These are phyloP conservation scores for Heliconius sara DNA, from an alignment of 2,888 invertebrate species.

Conservation along the genomic window DNA sequence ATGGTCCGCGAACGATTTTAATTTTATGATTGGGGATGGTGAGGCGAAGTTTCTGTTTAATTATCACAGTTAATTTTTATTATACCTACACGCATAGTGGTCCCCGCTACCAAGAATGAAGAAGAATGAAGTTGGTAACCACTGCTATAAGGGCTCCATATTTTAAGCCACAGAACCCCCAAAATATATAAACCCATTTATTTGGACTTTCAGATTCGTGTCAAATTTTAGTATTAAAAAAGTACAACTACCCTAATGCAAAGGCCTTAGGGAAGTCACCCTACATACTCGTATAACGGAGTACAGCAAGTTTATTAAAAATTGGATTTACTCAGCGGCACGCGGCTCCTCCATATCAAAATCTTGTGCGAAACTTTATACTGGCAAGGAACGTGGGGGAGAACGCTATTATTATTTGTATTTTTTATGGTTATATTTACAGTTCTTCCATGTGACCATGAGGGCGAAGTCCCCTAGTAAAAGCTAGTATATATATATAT, in stretches of 20 bases:
- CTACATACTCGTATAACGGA: conserved; percentile 35
- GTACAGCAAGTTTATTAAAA: conserved; percentile 73
- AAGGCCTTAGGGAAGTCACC: conserved; percentile 36
- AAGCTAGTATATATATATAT: too few relatives aligned
- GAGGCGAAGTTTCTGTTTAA: too few relatives aligned
- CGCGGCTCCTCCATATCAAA: conserved; percentile 58
- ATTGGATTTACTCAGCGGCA: conserved; percentile 67
- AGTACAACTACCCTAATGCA: neutral
- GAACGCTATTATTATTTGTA: conserved; percentile 20
- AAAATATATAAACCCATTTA: neutral
- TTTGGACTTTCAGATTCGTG: neutral
- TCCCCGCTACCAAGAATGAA: too few relatives aligned
- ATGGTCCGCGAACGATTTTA: too few relatives aligned
- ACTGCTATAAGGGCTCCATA: too few relatives aligned
- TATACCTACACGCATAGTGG: too few relatives aligned
- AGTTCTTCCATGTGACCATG: too few relatives aligned
- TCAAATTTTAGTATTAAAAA: neutral
- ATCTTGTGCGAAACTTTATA: conserved; percentile 47
- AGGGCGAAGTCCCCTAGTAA: too few relatives aligned
- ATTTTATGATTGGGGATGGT: too few relatives aligned
- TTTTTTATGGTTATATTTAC: conserved; percentile 14
- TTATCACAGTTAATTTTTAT: too few relatives aligned
- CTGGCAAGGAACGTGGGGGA: conserved; percentile 27
- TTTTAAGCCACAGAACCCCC: neutral
- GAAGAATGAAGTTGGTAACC: too few relatives aligned